Evolutionary conservation across 2,113 vertebrate species (phyloP), one percentile per base, ranked within the genome.

Genomic region (Catharus minimus): DNA sequence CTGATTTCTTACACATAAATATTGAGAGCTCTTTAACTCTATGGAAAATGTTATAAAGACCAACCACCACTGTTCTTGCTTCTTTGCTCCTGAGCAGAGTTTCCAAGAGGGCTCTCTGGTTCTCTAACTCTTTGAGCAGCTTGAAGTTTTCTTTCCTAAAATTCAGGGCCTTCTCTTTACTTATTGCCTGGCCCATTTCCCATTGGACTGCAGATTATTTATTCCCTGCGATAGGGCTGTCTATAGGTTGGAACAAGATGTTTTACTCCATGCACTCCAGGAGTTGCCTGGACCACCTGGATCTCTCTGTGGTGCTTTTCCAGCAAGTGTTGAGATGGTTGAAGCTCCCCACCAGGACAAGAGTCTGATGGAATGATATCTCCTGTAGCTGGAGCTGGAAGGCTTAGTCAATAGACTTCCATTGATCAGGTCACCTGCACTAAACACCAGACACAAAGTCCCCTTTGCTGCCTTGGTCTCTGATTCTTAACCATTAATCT

Each of bases 311-410:
- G 23, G 10, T 75, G 32, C 13, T 53, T 72, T 80, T 62, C 44
- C 23, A 58, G 8, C 5, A 72, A n/a, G 3, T 41, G 2, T 11
- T 3, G 2, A 23, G 4, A 14, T 36, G 11, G 5, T 9, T 68
- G 30, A 64, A 64, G 4, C 7, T 1, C 22, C 4, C 12, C 27
- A 53, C 13, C 15, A 56, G 19, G 22, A 61, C 2, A 13, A 41
- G 12, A 55, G 0, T 8, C 28, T 56, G 22, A 0, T 0, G 50
- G 13, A 0, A 0, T 3, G 1, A 4, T 68, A 20, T 1, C 7
- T 84, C 1, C 24, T 36, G 13, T 22, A 17, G 18, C 15, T 66
- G 46, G 5, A 66, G 22, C 14, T 80, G 49, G 57, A 66, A 84
- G 7, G 1, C 10, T 30, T 76, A 0, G 0, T 26, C 36, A 76